Base-by-base conservation (phyloP, 2,888 invertebrate species). In the Drosophila bunnanda region DNA sequence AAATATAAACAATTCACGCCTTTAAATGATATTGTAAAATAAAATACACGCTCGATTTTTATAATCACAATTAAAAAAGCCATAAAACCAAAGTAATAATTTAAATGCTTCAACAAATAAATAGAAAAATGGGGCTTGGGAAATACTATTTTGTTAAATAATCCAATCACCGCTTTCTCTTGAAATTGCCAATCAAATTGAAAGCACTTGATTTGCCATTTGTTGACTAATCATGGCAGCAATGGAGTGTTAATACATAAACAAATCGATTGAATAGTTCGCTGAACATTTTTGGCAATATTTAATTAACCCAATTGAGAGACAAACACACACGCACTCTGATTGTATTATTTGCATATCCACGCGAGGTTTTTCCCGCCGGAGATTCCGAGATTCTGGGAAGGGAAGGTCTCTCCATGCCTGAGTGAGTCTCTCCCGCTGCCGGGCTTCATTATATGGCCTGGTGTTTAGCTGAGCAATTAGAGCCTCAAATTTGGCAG, bases 401-500 rank as follows among this genome's bases (percentile, higher is more conserved):
- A 69, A 56, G 50, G 55, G 62, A 61, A 60, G 50, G 55, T 55
- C 62, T 55, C 52, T 72, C 59, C 55, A 77, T 75, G 84, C 64
- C 70, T 69, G 54, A 70, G 48, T 65, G 81, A 61, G 12, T 70
- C 46, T 64, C 66, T 59, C 50, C 15, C 15, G 22, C 22, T 22
- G 50, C 32, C 7, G 32, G 38, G 39, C 39, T 46, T 64, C 54
- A 64, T 60, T 60, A 58, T 34, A 34, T 38, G 10, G 20, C 39
- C 30, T 25, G 50, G 50, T 79, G 62, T 79, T 67, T 81, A 67
- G 48, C 32, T 36, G 32, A 46, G 12, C 81, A 83, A 83, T 83
- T 83, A 83, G 87, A 79, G 83, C 65, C 81, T 75, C 72, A 43
- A 74, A 57, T 76, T 79, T 70, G 76, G 69, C 71, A 60, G 65